These are phyloP conservation scores for Temnothorax ravouxi DNA, from an alignment of 2,888 invertebrate genomes.

Conservation along the genomic window DNA sequence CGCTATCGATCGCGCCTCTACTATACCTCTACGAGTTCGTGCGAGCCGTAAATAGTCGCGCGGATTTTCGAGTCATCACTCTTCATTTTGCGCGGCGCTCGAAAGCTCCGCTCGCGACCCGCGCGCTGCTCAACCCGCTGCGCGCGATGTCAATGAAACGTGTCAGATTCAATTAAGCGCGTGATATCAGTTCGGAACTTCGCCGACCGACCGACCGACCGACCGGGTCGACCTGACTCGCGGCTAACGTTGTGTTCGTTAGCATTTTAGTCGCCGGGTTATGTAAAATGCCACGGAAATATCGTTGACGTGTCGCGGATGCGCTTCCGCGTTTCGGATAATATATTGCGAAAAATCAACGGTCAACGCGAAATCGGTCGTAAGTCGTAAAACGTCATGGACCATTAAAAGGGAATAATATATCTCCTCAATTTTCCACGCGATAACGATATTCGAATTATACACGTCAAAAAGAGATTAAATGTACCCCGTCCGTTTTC, in stretches of 20 bases:
- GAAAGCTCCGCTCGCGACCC: not conserved
- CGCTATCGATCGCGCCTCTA: conserved; percentile 34
- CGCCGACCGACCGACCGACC: not conserved
- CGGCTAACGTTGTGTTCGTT: conserved; percentile 45
- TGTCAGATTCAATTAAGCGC: conserved; percentile 49
- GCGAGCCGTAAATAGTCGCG: conserved; percentile 34
- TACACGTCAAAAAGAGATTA: not conserved
- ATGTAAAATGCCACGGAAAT: conserved; percentile 21
- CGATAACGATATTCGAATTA: not conserved
- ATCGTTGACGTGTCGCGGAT: conserved; percentile 17
- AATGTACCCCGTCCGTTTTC: not conserved
- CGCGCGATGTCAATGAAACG: conserved; percentile 45
- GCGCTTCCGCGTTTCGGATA: not conserved
- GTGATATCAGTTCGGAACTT: conserved; percentile 35
- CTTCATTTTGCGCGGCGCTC: conserved; percentile 41
- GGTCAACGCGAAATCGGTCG: not conserved
- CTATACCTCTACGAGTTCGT: not conserved
- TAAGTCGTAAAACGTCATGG: not conserved
- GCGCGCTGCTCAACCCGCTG: conserved; percentile 16
- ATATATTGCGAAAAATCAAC: not conserved
- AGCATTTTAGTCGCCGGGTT: conserved; percentile 25
- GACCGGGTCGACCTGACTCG: not conserved
- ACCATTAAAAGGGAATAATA: not conserved
- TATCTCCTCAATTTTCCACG: not conserved
- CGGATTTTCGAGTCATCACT: conserved; percentile 52